Percentiles rank a stretch among this genome's conserved stretches.
These are phyloP conservation scores for Pollicipes pollicipes DNA, from an alignment of 1,140 invertebrate species.

Conservation along the genomic window DNA sequence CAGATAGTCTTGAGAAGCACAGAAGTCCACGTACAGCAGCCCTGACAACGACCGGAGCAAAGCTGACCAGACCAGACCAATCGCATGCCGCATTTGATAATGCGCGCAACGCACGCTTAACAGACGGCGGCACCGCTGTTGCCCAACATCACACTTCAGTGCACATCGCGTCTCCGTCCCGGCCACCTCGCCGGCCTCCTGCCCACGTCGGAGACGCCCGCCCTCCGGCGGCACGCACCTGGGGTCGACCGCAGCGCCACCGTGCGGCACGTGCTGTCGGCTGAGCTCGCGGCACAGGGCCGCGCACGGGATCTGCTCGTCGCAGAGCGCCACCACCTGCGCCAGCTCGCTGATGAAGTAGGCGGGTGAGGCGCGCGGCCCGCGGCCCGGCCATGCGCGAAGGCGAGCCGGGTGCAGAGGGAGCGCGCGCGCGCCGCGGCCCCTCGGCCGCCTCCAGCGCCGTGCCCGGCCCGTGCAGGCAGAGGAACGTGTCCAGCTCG, in stretches of 20 bases:
- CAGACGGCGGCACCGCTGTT: too few species aligned
- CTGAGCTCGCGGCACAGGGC: constrained; percentile 37
- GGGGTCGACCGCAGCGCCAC: constrained; percentile 68
- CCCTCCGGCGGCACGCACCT: constrained; percentile 13
- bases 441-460: constrained; percentile 15
- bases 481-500: constrained; percentile 76
- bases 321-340: constrained; percentile 82
- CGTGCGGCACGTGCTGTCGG: constrained; percentile 63
- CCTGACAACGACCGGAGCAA: too few species aligned
- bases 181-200: too few species aligned
- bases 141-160: too few species aligned
- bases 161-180: too few species aligned
- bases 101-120: too few species aligned
- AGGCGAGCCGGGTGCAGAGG: background rate
- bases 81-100: too few species aligned
- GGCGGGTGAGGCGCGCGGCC: constrained; percentile 64
- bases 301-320: constrained; percentile 61
- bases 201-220: too few species aligned
- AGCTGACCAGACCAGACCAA: too few species aligned
- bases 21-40: too few species aligned
- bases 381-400: constrained; percentile 33
- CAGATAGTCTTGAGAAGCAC: too few species aligned
- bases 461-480: constrained; percentile 77
- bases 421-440: constrained; percentile 28
- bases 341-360: constrained; percentile 86